These are phyloP conservation scores for Noctua comes DNA, from an alignment of 2,888 invertebrate species.

Conservation along the genomic window DNA sequence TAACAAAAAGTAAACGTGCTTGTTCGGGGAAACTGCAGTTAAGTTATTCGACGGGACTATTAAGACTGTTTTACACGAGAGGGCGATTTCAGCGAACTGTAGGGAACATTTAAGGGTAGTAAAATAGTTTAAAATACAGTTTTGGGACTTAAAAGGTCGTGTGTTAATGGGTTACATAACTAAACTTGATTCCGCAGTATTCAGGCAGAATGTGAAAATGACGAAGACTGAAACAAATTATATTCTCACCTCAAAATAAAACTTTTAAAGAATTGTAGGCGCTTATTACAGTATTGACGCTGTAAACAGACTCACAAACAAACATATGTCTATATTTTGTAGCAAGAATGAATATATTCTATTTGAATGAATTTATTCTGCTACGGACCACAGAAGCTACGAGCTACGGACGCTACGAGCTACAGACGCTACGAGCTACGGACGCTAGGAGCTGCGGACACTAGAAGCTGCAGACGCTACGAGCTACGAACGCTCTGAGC, in stretches of 20 bases:
- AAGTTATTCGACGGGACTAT: slow-evolving; percentile 2
- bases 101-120: neutral
- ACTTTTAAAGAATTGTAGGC: neutral
- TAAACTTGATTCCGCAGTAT: neutral
- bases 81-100: neutral
- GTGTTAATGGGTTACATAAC: neutral
- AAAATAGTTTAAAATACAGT: neutral
- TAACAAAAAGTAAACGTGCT: slow-evolving; percentile 14
- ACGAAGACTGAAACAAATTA: neutral
- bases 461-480: too few species aligned
- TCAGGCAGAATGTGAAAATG: neutral
- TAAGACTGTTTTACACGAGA: neutral
- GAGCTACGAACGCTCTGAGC: too few species aligned
- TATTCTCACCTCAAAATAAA: neutral
- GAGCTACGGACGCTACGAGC: slow-evolving; percentile 18
- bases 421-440: slow-evolving; percentile 9
- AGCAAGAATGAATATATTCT: neutral
- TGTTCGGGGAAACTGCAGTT: neutral
- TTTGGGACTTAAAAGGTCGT: neutral
- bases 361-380: too few species aligned
- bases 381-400: neutral
- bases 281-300: neutral
- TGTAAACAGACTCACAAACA: neutral
- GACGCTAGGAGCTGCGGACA: neutral
- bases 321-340: neutral